Percentiles rank a stretch among this genome's conserved stretches.
Conservation (phyloP, 2,888 invertebrate genomes). For the Norana najaformis region DNA sequence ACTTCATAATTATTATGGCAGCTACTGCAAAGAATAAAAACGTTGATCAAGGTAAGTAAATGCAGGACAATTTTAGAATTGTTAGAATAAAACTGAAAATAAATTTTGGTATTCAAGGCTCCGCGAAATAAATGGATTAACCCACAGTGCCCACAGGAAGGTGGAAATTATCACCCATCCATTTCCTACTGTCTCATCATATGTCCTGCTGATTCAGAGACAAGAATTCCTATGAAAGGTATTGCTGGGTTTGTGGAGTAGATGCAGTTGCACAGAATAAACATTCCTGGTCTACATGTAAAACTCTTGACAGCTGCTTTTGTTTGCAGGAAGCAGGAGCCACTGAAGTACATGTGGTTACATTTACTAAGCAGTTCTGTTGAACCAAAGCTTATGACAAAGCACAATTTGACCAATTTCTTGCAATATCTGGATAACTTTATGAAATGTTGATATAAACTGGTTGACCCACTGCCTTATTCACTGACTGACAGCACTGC, state of each 20-base stretch:
- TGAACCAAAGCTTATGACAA: too few species aligned
- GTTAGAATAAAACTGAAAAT: neutral
- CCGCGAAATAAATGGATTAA: neutral
- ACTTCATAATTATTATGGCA: neutral
- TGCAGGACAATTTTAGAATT: neutral
- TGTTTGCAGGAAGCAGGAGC: neutral
- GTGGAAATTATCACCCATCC: neutral
- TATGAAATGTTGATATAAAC: too few species aligned
- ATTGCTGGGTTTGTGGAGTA: neutral
- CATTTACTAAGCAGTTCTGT: too few species aligned
- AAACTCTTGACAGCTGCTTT: neutral
- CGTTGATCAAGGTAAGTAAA: neutral
- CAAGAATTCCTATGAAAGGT: neutral
- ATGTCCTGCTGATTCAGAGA: neutral
- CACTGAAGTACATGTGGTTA: too few species aligned
- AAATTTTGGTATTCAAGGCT: neutral
- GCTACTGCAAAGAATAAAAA: neutral
- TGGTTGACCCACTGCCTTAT: too few species aligned
- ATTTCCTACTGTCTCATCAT: slow-evolving; percentile 3
- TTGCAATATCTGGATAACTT: too few species aligned
- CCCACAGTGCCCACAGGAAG: neutral
- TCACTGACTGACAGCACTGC: too few species aligned
- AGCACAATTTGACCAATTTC: too few species aligned
- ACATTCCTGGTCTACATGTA: neutral
- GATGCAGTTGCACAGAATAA: neutral